A percentile compares a stretch with the other conserved stretches of the same genome.
phyloP scores from a whole-genome alignment of 2,797 vertebrate genomes.

The Malurus splendens region DNA sequence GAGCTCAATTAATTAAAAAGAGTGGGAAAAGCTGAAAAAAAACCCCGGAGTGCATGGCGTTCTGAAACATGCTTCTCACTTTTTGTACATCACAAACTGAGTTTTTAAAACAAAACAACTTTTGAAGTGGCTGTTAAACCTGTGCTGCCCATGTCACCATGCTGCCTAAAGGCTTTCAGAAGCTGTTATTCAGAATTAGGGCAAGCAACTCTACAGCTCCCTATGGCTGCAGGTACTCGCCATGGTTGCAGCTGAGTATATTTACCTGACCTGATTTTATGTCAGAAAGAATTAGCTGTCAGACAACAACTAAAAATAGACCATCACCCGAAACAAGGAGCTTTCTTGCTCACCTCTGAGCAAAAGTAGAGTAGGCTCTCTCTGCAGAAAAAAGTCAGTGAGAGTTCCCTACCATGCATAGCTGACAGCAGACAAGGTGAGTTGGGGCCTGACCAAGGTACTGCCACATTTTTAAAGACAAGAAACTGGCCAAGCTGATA shows the following conservation, averaged over 20 bases:
- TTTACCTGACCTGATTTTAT: conserved; percentile 78
- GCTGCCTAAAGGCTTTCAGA: conserved; percentile 33
- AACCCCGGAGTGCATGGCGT: conserved; percentile 28
- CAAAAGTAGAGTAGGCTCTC: background rate
- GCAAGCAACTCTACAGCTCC: conserved; percentile 1
- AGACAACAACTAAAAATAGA: conserved; percentile 41
- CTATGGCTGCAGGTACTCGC: conserved; percentile 49
- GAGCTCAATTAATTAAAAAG: conserved; percentile 34
- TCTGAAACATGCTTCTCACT: conserved; percentile 69
- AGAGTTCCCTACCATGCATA: background rate
- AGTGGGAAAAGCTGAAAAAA: background rate
- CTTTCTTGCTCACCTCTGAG: background rate
- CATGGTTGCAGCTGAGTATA: conserved; percentile 62
- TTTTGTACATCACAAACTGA: conserved; percentile 67
- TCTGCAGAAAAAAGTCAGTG: background rate
- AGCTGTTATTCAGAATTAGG: conserved; percentile 12
- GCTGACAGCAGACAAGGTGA: background rate
- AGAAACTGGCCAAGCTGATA: conserved; percentile 70
- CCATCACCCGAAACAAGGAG: background rate
- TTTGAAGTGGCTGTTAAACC: conserved; percentile 68
- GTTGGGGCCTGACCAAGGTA: conserved; percentile 69
- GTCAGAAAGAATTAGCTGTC: conserved; percentile 54
- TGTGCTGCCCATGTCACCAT: background rate
- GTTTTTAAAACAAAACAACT: conserved; percentile 72
- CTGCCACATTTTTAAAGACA: conserved; percentile 77